phyloP scores from a whole-genome alignment of 2,113 vertebrate species.

The Nanger granti region DNA sequence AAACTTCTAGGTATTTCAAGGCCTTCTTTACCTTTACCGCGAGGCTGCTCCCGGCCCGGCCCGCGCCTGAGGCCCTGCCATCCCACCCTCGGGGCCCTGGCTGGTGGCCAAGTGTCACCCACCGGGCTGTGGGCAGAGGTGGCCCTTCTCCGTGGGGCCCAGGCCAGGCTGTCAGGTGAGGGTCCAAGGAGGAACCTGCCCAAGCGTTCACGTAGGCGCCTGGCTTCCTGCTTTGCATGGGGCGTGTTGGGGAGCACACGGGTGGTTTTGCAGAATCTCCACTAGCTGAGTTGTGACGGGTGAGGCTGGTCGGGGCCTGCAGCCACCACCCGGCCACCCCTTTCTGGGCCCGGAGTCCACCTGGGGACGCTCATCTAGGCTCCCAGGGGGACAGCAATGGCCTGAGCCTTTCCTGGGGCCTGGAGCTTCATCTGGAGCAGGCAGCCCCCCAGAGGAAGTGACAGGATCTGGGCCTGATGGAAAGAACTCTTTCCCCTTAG shows the following conservation, averaged over 20 bases:
- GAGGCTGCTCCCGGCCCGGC: background rate
- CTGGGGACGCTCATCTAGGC: accelerated
- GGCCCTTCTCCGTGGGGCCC: accelerated
- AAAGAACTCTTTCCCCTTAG: background rate
- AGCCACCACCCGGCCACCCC: accelerated
- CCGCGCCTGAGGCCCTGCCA: accelerated
- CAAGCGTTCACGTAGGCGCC: accelerated
- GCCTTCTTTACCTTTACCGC: background rate
- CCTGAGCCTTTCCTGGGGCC: background rate
- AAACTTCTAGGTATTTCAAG: conserved; percentile 78
- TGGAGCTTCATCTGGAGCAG: background rate
- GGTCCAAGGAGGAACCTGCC: background rate
- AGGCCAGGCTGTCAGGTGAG: background rate
- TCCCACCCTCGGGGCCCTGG: background rate
- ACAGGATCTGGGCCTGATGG: background rate
- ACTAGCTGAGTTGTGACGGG: accelerated
- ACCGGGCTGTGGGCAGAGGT: background rate
- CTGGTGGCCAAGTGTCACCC: accelerated
- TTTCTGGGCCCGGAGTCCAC: background rate
- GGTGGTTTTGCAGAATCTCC: accelerated
- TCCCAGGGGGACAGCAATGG: accelerated
- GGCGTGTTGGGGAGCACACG: accelerated
- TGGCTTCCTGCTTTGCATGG: accelerated
- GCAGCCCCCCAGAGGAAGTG: accelerated
- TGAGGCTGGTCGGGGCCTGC: accelerated